These are phyloP conservation scores for Sturnira hondurensis DNA, from an alignment of 2,113 vertebrate species.

Conservation along the genomic window DNA sequence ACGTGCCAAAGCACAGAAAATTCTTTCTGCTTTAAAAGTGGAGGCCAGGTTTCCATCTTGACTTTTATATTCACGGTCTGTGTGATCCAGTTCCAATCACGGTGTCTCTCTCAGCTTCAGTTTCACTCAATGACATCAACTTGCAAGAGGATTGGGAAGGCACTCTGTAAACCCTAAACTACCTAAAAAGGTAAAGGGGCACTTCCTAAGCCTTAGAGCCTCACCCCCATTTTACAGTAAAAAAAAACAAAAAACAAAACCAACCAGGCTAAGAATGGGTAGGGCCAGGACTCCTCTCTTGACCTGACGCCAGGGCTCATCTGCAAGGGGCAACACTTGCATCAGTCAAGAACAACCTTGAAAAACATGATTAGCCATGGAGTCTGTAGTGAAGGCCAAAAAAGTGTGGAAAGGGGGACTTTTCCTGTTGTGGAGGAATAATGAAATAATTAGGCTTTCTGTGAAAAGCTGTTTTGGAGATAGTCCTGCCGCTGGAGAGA, in stretches of 20 bases:
- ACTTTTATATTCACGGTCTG: not conserved
- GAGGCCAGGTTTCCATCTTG: not conserved
- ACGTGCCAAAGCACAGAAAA: not conserved
- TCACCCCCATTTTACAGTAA: not conserved
- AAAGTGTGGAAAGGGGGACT: not conserved
- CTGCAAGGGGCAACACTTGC: not conserved
- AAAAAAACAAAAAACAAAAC: no score
- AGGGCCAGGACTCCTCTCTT: not conserved
- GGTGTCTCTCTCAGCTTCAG: not conserved
- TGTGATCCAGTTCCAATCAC: not conserved
- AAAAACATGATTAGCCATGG: not conserved
- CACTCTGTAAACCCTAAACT: not conserved
- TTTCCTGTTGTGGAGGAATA: not conserved
- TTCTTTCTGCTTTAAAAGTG: not conserved
- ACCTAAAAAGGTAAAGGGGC: not conserved
- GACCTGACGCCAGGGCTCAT: not conserved
- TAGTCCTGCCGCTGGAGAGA: not conserved
- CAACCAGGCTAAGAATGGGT: not conserved
- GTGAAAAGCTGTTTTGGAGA: not conserved
- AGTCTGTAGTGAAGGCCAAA: not conserved
- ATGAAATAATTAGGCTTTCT: slow-evolving; percentile 11
- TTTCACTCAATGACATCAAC: not conserved
- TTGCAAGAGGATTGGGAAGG: not conserved
- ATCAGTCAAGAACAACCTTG: not conserved
- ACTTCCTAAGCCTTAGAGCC: not conserved